Base-by-base conservation (phyloP, 2,888 invertebrate species). In the Ceriagrion tenellum region DNA sequence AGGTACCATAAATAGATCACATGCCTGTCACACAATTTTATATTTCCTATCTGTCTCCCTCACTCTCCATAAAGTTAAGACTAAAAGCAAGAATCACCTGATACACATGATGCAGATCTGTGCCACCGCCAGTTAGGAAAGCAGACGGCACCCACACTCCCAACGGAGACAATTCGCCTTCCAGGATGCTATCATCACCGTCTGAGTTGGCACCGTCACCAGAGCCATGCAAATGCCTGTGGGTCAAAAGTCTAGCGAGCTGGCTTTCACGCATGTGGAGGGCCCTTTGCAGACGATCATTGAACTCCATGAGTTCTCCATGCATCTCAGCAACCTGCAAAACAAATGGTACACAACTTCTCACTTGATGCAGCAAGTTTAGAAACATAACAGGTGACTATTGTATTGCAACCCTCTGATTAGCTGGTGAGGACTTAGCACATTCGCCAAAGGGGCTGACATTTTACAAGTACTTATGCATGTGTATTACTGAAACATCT, bases 231-330 rank as follows among this genome's bases (percentile, higher is more conserved):
- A 98, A 97, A 96, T 97, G 97, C 23, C 98, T 96, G 95, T 98
- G 97, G 95, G 97, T 97, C 18, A 98, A 96, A 95, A 97, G 96
- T n/a, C 47, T 93, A 3, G 93, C 93, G 40, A 90, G 40, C 55
- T 90, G 74, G 63, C 97, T 96, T 96, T 98, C 98, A 96, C 98
- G 98, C 95, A 96, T 96, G 95, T 98, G 97, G 95, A 99, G 97
- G 90, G 98, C 97, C 96, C 98, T 97, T 96, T 98, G 99, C 95
- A 99, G 97, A 96, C 98, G 97, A 95, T 98, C 98, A 97, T 99
- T 99, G 96, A 99, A 99, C 97, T 99, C 99, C 98, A 99, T 99
- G 95, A 99, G 97, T 96, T 99, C 99, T 0, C 99, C 99, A 96
- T 99, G 99, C 99, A 99, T 99, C 97, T 99, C 99, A 3, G 99